These are phyloP conservation scores for Mimumesa dahlbomi DNA, from an alignment of 2,888 invertebrate species.

Conservation along the genomic window DNA sequence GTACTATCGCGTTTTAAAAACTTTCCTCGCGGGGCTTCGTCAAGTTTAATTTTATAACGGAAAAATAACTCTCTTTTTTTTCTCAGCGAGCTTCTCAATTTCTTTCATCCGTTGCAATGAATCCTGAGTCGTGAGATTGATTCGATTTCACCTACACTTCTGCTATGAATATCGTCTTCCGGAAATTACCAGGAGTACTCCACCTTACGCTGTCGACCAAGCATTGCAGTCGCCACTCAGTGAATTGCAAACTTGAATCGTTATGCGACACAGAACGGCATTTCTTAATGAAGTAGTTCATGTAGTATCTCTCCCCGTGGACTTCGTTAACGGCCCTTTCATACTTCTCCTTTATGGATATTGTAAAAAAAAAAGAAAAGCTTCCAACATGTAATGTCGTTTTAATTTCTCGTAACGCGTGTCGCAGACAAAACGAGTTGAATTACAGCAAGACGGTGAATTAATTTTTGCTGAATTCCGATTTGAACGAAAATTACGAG, in stretches of 20 bases:
- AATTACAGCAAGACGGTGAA: too few relatives aligned
- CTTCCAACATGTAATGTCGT: not conserved
- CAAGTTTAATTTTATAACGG: constrained; percentile 14
- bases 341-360: too few relatives aligned
- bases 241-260: constrained; percentile 38
- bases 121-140: constrained; percentile 1
- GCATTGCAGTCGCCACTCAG: constrained; percentile 25
- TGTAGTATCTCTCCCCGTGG: not conserved
- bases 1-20: not conserved
- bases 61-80: constrained; percentile 4
- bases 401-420: not conserved
- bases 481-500: too few relatives aligned
- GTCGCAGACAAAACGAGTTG: too few relatives aligned
- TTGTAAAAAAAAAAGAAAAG: too few relatives aligned
- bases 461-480: too few relatives aligned
- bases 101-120: constrained; percentile 3
- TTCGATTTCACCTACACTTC: constrained; percentile 16
- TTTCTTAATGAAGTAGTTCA: constrained; percentile 41
- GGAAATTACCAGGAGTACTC: constrained; percentile 26
- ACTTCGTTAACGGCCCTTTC: not conserved
- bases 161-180: constrained; percentile 22
- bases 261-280: constrained; percentile 31
- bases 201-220: constrained; percentile 6
- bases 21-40: not conserved
- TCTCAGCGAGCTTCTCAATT: not conserved